Base-by-base conservation (phyloP, 2,888 invertebrate species). In the Ectemnius cavifrons region DNA sequence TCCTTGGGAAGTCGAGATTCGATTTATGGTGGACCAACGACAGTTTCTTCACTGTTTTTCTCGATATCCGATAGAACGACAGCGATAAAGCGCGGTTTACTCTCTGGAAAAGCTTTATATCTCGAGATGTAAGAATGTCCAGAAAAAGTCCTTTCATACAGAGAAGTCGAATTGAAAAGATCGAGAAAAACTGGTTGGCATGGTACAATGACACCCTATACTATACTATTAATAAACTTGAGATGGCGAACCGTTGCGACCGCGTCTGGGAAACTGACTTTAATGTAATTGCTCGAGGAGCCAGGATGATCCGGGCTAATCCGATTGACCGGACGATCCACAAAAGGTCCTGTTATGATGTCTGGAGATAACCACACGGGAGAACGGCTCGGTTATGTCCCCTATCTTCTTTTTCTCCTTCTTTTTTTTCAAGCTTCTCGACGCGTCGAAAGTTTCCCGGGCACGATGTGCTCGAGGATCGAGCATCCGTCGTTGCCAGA, bases 161-260 rank as follows among this genome's bases (percentile, higher is more conserved):
- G 11, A 37, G 37, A 37, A 37, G 8, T 37, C 37, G 37, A 37
- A 6, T 6, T 11, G 37, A 37, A 11, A 37, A 37, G 11, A 37
- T 23, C 2, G 23, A 23, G 23, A 2, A 23, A 23, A 23, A 23
- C 23, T 23, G 23, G 23, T 37, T 4, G 37, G 6, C 2, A 37
- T 6, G 37, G 37, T 37, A 37, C 52, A 23, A 23, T 23, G 23
- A 37, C 23, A 45, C 27, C 8, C n/a, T 37, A 14, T 46, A n/a
- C n/a, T n/a, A 14, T 65, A 69, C 72, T 72, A 74, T 68, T 77
- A 77, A 80, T 73, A 80, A 72, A 37, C 14, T 37, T 67, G n/a
- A 4, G 28, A 49, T 37, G 27, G 52, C 14, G 59, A n/a, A n/a
- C 11, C 20, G 45, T n/a, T 4, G 20, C 16, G 3, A 2, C 11